A percentile compares a stretch with the other conserved stretches of the same genome.
Evolutionary conservation across 2,888 invertebrate species (phyloP).

Genomic region (Coleophora deauratella): DNA sequence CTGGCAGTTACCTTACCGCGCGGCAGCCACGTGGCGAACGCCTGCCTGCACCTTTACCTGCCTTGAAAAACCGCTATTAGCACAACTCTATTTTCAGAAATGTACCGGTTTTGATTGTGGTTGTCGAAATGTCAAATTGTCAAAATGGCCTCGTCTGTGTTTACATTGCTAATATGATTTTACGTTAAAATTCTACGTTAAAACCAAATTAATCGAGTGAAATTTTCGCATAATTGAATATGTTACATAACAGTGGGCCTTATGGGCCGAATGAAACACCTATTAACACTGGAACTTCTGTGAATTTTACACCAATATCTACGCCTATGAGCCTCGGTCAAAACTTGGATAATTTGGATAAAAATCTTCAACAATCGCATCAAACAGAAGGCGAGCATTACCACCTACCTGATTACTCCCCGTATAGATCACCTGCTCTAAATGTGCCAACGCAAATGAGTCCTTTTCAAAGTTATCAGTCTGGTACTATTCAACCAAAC

Average conservation of each 20-base stretch:
- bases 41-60: no score
- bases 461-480: constrained; percentile 36
- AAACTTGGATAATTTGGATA: constrained; percentile 43
- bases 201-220: constrained; percentile 8
- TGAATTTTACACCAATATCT: constrained; percentile 39
- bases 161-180: constrained; percentile 32
- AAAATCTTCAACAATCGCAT: constrained; percentile 35
- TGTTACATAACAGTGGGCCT: constrained; percentile 58
- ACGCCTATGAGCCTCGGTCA: constrained; percentile 36
- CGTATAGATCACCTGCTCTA: constrained; percentile 31
- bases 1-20: no score
- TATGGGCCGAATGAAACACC: constrained; percentile 51
- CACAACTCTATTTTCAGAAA: no score
- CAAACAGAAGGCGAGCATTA: constrained; percentile 31
- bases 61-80: no score
- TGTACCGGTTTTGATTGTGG: no score
- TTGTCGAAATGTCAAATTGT: constrained; percentile 16
- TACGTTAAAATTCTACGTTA: constrained; percentile 21
- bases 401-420: constrained; percentile 35
- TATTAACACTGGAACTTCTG: constrained; percentile 39
- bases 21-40: no score
- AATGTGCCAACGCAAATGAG: constrained; percentile 34
- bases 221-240: constrained; percentile 23
- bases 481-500: constrained; percentile 28
- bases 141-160: constrained; percentile 50